Evolutionary conservation across 1,140 invertebrate species (phyloP).

Genomic region (Cotesia glomerata): DNA sequence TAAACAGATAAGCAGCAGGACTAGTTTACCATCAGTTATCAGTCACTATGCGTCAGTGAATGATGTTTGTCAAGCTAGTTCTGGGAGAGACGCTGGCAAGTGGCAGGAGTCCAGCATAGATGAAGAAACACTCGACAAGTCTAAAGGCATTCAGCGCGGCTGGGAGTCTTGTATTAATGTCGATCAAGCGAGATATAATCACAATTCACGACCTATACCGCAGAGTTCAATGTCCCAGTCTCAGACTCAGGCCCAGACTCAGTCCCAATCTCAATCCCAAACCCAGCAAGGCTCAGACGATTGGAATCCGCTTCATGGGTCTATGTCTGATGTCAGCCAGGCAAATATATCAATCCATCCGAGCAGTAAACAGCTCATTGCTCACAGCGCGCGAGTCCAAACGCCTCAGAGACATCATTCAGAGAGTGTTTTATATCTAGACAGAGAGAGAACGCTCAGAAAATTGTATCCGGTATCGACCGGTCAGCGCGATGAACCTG

Average conservation of each 20-base stretch:
- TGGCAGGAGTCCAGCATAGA: constrained; percentile 51
- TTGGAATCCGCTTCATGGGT: constrained; percentile 49
- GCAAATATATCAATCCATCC: constrained; percentile 41
- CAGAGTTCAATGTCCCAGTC: constrained; percentile 41
- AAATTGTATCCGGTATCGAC: constrained; percentile 57
- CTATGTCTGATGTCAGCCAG: constrained; percentile 53
- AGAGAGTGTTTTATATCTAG: constrained; percentile 78
- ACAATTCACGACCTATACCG: constrained; percentile 36
- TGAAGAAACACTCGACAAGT: constrained; percentile 35
- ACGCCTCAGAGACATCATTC: constrained; percentile 82
- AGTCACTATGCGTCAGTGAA: constrained; percentile 39
- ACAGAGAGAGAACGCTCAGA: constrained; percentile 55
- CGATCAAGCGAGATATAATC: constrained; percentile 42
- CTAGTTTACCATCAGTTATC: constrained; percentile 44
- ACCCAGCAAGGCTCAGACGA: constrained; percentile 34
- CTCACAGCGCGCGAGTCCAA: constrained; percentile 79
- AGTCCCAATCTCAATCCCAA: not conserved
- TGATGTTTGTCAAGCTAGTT: constrained; percentile 38
- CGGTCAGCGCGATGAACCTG: constrained; percentile 41
- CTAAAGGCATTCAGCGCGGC: constrained; percentile 29
- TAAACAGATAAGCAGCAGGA: constrained; percentile 39
- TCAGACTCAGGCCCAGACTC: constrained; percentile 10
- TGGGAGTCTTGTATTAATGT: constrained; percentile 41
- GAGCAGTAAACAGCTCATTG: constrained; percentile 72
- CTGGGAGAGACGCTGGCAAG: constrained; percentile 37